Evolutionary conservation across 2,113 vertebrate genomes (phyloP), one percentile per base, ranked within the genome.

Genomic region (Camelus dromedarius): DNA sequence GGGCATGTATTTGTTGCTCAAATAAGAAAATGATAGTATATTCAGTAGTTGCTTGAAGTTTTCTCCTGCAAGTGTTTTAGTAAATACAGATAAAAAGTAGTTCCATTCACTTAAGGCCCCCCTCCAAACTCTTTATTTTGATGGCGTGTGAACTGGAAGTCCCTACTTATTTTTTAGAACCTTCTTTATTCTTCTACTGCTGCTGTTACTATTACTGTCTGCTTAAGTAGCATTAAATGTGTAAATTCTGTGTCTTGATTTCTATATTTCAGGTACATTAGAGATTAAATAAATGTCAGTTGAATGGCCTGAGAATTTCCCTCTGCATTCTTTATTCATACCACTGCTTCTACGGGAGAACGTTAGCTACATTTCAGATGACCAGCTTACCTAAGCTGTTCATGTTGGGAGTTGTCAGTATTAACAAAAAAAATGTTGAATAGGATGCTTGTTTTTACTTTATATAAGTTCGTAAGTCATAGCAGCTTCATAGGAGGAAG

Each of bases 1-100:
- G 10, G 50, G 1, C 19, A 60, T 97, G 73, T 86, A 48, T 97
- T 69, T 87, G 30, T 84, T 90, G 95, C 42, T 75, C 19, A 46
- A 82, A 48, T 85, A 50, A 82, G 54, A 84, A 90, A 91, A 83
- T 86, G 38, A 64, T 72, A 19, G 9, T 88, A 32, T 15, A 38
- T 82, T 94, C 19, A 96, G 19, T 50, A 82, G 38, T 83, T 77
- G 32, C 30, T 92, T 81, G 6, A 50, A 19, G 5, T 88, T 93
- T 92, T 93, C 58, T 72, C 91, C 93, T 64, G 18, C 3, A 89
- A 70, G 4, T 81, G 18, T 96, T 10, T 93, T 85, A 91, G 35
- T 72, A 93, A 96, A 94, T 92, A 81, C 15, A 89, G 72, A 79
- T 54, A 88, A 92, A 82, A 81, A 79, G 18, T 12, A 73, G 32